These are phyloP conservation scores for Stenchaetothrips biformis DNA, from an alignment of 2,888 invertebrate genomes.

Conservation along the genomic window DNA sequence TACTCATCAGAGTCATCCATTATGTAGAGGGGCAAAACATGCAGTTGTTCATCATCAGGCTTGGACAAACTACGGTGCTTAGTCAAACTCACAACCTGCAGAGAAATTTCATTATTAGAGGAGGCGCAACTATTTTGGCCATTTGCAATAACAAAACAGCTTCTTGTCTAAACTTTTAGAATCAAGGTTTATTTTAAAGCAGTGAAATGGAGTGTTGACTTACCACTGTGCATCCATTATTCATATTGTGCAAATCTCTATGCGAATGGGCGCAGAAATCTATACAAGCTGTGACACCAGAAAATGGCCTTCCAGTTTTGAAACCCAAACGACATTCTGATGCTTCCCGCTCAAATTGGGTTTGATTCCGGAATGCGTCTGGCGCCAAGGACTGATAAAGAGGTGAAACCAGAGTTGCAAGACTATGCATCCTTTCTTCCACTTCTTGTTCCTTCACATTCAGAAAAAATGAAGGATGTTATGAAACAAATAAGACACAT, in stretches of 20 bases:
- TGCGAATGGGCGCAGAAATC: slow-evolving; percentile 97
- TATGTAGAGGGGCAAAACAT: slow-evolving; percentile 86
- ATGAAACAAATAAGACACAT: slow-evolving; percentile 18
- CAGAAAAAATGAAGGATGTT: slow-evolving; percentile 31
- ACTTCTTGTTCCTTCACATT: slow-evolving; percentile 67
- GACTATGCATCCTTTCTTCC: slow-evolving; percentile 80
- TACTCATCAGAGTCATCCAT: slow-evolving; percentile 87
- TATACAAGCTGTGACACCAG: slow-evolving; percentile 91
- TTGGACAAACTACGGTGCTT: slow-evolving; percentile 65
- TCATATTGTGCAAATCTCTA: slow-evolving; percentile 93
- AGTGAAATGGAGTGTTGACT: slow-evolving; percentile 39
- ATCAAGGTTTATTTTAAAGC: neutral
- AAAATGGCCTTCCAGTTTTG: slow-evolving; percentile 83
- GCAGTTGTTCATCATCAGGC: slow-evolving; percentile 85
- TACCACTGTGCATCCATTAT: slow-evolving; percentile 91
- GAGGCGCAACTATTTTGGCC: neutral
- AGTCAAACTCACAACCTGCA: slow-evolving; percentile 75
- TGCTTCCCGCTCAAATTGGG: slow-evolving; percentile 79
- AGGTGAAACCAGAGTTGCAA: slow-evolving; percentile 81
- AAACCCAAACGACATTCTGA: slow-evolving; percentile 85
- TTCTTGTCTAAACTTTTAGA: neutral
- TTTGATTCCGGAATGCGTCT: slow-evolving; percentile 85
- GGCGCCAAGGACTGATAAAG: slow-evolving; percentile 84
- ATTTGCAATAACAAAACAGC: neutral
- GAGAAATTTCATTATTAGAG: slow-evolving; percentile 27